phyloP scores from a whole-genome alignment of 2,797 vertebrate genomes.

The Labeo calbasu region DNA sequence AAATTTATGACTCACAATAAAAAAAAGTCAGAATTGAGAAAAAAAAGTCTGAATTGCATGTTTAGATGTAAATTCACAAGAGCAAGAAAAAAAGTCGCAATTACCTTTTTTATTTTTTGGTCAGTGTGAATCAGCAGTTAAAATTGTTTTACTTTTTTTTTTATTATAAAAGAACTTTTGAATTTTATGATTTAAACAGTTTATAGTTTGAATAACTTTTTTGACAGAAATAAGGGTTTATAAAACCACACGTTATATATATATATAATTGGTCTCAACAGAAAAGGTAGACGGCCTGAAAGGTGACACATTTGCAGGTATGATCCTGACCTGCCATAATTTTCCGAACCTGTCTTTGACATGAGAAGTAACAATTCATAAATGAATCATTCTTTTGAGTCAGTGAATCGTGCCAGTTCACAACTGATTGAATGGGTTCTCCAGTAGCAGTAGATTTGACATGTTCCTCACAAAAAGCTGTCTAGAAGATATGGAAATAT shows the following conservation, averaged over 20 bases:
- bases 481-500: not conserved
- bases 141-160: not conserved
- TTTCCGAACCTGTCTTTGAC: not conserved
- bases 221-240: not conserved
- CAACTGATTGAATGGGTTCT: not conserved
- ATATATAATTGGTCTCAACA: not conserved
- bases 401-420: not conserved
- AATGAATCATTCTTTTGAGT: not conserved
- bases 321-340: not conserved
- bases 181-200: not conserved
- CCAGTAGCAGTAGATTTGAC: not conserved
- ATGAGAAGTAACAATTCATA: not conserved
- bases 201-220: not conserved
- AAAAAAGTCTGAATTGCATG: no score
- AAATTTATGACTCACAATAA: no score
- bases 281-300: not conserved
- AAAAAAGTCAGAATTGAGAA: no score
- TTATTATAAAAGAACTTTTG: not conserved
- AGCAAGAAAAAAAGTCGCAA: no score
- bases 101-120: no score
- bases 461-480: not conserved
- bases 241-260: not conserved
- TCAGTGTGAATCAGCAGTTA: not conserved
- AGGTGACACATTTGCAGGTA: not conserved
- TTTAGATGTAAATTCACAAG: no score